Conservation (phyloP, 2,113 vertebrate genomes). For the Muntiacus muntjak region DNA sequence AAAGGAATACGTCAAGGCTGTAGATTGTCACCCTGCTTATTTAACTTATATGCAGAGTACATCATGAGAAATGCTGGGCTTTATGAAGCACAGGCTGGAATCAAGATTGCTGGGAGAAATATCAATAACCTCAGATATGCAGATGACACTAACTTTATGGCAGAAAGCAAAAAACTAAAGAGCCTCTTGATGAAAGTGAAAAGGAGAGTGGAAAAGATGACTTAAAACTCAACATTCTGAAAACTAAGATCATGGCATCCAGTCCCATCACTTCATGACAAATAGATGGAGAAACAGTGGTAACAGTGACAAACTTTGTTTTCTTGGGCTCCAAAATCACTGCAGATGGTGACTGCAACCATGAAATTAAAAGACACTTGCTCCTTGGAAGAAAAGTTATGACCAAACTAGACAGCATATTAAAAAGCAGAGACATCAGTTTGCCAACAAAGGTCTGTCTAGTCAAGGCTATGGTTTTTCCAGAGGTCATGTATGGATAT, state of each 20-base stretch:
- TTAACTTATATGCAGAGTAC: neutral
- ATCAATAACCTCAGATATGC: neutral
- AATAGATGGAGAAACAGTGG: neutral
- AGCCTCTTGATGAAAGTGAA: neutral
- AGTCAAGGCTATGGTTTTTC: neutral
- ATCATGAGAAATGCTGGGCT: neutral
- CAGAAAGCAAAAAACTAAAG: neutral
- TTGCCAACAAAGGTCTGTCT: neutral
- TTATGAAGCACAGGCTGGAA: neutral
- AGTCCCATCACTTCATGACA: neutral
- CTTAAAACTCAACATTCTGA: neutral
- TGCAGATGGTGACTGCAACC: neutral
- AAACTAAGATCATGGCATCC: neutral
- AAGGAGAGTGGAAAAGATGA: neutral
- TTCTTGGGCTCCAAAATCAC: neutral
- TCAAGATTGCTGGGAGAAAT: neutral
- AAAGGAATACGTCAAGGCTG: neutral
- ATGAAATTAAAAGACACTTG: neutral
- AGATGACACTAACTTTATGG: neutral
- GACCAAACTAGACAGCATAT: neutral
- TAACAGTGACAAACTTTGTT: neutral
- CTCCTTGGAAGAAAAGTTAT: neutral
- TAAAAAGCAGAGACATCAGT: neutral
- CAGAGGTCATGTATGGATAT: neutral
- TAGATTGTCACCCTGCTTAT: neutral